Evolutionary conservation across 2,888 invertebrate species (phyloP), one percentile per base, ranked within the genome.

Genomic region (Ligdia adustata): DNA sequence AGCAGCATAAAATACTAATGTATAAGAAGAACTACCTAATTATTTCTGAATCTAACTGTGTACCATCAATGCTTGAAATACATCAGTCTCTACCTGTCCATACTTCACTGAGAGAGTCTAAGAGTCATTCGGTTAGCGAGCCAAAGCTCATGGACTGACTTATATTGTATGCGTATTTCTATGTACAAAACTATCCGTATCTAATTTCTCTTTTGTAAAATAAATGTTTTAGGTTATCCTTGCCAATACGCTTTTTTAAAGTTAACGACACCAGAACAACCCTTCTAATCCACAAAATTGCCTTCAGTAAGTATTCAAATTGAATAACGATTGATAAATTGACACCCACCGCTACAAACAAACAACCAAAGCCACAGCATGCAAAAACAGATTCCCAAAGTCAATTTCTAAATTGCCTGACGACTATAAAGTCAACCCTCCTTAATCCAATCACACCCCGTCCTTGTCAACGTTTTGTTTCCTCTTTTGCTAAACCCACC

Each of bases 391-490:
- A 87, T 86, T 86, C 77, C 80, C 64, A 70, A 82, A 88, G 86
- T 83, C 89, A 88, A 89, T 90, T 83, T 89, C 76, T 79, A 90
- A 89, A 90, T 88, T 86, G 89, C 79, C 69, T 74, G 67, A 75
- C 77, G 79, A 82, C 76, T 79, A 83, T 87, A 85, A 87, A 88
- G 84, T 86, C 83, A 85, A 86, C 87, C 88, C 86, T 82, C 82
- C 86, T 77, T 89, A 87, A 89, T 89, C 79, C 86, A 82, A 88
- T 89, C 86, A 81, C 84, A 86, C 82, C 83, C 80, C 71, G 78
- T 72, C 80, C 86, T 84, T 88, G 89, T 89, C 89, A 88, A 84
- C 89, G 82, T 86, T 90, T 89, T 87, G 84, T 86, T 87, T 83
- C 74, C 74, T 81, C 73, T 83, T 82, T 82, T 80, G 69, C 64